Base-by-base conservation (phyloP, 2,888 invertebrate species). In the Tetropium fuscum region DNA sequence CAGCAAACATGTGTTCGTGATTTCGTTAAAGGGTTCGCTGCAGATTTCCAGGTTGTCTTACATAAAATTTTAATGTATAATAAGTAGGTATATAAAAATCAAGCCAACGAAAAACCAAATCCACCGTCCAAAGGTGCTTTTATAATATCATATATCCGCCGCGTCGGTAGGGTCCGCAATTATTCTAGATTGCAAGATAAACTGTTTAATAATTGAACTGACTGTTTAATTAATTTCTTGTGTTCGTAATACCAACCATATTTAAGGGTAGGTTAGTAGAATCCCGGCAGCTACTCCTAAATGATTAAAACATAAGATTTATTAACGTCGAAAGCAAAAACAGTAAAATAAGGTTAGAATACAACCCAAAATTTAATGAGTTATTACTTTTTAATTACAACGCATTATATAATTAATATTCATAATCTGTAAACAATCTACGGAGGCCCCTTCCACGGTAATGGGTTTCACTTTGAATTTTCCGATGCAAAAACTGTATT, bases 351-450 rank as follows among this genome's bases (percentile, higher is more conserved):
- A 56, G 53, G 53, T 45, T 49, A 54, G 48, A 59, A 59, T 44
- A 48, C 54, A 54, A 55, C 45, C 51, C 57, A 47, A 43, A 60
- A 54, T 61, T 57, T 58, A 60, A 66, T 63, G 66, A 66, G 58
- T 68, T 62, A 69, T 69, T 66, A 67, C 56, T 69, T 69, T 66
- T 64, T 66, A 69, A 67, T 69, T 60, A 63, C 57, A 34, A 48
- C 47, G 54, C 60, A 60, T 58, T 47, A 55, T 58, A 58, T 60
- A 65, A 69, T 69, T 70, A 68, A 68, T 70, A 68, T 68, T 68
- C 61, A 68, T 67, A 66, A 66, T 56, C 63, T 58, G 53, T 60
- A 63, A 63, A 60, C 60, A 65, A 66, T 68, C 43, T 58, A 49
- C 48, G 47, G 13, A 27, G 22, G 36, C 44, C 30, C 41, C 53